Percentiles rank a stretch among this genome's conserved stretches.
These are phyloP conservation scores for Cecidostiba fungosa DNA, from an alignment of 2,888 invertebrate species.

Conservation along the genomic window DNA sequence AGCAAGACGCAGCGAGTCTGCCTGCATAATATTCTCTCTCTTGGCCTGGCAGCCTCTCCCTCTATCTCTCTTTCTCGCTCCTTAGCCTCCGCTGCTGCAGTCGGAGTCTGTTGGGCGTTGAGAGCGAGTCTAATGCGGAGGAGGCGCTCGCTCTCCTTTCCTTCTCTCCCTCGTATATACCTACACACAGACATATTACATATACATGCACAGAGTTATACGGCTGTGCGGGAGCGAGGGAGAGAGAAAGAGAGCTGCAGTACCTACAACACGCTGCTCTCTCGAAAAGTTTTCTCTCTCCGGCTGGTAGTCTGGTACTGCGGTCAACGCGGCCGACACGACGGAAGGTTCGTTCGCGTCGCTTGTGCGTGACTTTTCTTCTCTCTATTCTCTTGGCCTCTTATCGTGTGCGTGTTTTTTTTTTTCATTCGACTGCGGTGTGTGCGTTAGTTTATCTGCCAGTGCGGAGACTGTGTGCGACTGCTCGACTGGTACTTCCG, in stretches of 20 bases:
- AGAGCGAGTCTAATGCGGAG: conserved; percentile 59
- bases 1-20: background rate
- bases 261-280: conserved; percentile 5
- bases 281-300: conserved; percentile 23
- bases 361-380: background rate
- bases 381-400: background rate
- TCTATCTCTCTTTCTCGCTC: conserved; percentile 28
- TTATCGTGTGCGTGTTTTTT: background rate
- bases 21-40: background rate
- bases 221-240: background rate
- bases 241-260: conserved; percentile 4
- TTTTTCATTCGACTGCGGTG: background rate
- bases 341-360: conserved; percentile 7
- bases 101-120: conserved; percentile 64
- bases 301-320: background rate
- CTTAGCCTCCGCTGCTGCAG: conserved; percentile 62
- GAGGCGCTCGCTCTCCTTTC: conserved; percentile 32
- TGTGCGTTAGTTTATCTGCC: background rate
- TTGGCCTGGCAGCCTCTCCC: background rate
- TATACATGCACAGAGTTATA: background rate
- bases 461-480: background rate
- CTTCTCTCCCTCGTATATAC: background rate
- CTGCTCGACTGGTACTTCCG: conserved; percentile 6
- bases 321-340: background rate
- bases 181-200: background rate